A percentile compares a stretch with the other conserved stretches of the same genome.
Conservation (phyloP, 2,113 vertebrate species). For the Pomatostomus ruficeps region DNA sequence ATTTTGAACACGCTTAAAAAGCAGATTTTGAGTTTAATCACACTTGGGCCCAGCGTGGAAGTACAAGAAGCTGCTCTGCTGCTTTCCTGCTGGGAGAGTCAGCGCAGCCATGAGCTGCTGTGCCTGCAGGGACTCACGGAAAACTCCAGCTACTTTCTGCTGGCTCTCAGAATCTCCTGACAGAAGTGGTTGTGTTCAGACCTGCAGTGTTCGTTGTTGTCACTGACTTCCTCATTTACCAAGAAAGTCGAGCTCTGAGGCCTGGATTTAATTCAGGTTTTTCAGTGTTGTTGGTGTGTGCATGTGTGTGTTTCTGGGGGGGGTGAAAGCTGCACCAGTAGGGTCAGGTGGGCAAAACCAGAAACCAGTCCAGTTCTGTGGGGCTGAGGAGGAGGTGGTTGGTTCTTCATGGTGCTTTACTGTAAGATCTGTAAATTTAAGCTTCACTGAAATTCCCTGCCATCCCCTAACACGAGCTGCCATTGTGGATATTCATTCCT, state of each 20-base stretch:
- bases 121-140: not conserved
- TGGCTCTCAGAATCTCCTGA: not conserved
- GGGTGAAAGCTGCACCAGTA: not conserved
- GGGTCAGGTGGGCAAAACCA: not conserved
- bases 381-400: not conserved
- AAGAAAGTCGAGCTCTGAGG: not conserved
- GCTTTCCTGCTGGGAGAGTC: not conserved
- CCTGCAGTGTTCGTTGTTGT: not conserved
- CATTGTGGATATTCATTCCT: not conserved
- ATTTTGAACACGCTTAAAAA: fast-evolving
- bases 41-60: fast-evolving
- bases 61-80: not conserved
- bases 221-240: not conserved
- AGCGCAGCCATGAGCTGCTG: not conserved
- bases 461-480: not conserved
- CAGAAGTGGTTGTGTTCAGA: not conserved
- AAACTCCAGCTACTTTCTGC: not conserved
- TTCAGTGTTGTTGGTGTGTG: fast-evolving
- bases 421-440: not conserved
- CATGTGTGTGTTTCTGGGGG: not conserved
- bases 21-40: not conserved
- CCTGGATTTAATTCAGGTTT: not conserved
- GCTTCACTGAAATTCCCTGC: not conserved
- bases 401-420: not conserved
- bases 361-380: not conserved